These are phyloP conservation scores for Chrysolina oricalcia DNA, from an alignment of 2,888 invertebrate species.

Conservation along the genomic window DNA sequence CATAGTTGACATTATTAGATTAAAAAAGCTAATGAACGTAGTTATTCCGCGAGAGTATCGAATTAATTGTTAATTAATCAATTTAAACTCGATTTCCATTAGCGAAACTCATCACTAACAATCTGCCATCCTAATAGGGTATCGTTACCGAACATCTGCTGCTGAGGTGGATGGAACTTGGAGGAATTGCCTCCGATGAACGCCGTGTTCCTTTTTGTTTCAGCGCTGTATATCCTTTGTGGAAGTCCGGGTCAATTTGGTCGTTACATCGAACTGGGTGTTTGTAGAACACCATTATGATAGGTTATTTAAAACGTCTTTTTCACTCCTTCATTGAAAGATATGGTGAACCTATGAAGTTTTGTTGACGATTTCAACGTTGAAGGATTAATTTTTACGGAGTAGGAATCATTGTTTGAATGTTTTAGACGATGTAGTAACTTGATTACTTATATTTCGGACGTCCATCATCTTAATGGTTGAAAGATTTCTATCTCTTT, in stretches of 20 bases:
- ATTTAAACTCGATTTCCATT: conserved; percentile 44
- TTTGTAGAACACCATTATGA: too few species aligned
- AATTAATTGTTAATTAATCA: conserved; percentile 36
- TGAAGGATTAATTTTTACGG: too few species aligned
- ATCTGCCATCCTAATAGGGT: conserved; percentile 45
- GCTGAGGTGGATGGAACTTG: conserved; percentile 36
- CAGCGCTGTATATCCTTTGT: conserved; percentile 1
- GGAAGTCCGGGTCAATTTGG: conserved; percentile 9
- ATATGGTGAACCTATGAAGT: too few species aligned
- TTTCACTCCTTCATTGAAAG: too few species aligned
- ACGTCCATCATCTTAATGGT: too few species aligned
- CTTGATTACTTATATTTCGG: too few species aligned
- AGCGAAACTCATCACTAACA: conserved; percentile 46
- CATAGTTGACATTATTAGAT: conserved; percentile 33
- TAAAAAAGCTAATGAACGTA: conserved; percentile 39
- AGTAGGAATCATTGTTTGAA: too few species aligned
- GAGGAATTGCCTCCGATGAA: conserved; percentile 23
- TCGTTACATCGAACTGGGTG: background rate
- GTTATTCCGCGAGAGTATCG: conserved; percentile 32
- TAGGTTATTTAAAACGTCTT: too few species aligned
- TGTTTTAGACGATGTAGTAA: too few species aligned
- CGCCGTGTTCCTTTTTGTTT: conserved; percentile 23
- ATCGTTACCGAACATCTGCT: conserved; percentile 42
- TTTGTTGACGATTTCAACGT: too few species aligned
- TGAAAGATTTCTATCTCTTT: too few species aligned